Conservation (phyloP, 2,888 invertebrate species). For the Netelia fuscicornis region DNA sequence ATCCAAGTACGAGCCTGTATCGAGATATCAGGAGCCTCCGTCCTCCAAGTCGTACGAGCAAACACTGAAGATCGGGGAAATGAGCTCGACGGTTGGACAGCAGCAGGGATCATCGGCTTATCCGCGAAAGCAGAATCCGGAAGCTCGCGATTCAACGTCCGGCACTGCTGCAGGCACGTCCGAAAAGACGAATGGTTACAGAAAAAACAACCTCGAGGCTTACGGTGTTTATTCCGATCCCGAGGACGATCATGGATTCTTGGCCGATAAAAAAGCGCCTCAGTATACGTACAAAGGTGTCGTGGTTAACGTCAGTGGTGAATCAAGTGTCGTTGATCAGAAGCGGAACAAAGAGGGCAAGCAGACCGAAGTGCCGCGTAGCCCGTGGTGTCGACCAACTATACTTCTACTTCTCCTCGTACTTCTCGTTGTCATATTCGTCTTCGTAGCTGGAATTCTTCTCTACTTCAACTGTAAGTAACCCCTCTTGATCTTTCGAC, state of each 20-base stretch:
- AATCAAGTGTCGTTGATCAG: conserved; percentile 83
- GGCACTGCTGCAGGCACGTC: conserved; percentile 57
- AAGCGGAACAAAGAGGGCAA: conserved; percentile 80
- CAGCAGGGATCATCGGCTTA: conserved; percentile 70
- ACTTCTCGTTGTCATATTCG: conserved; percentile 87
- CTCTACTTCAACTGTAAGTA: conserved; percentile 88
- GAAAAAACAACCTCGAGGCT: conserved; percentile 84
- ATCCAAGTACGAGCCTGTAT: conserved; percentile 78
- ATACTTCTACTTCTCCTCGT: conserved; percentile 87
- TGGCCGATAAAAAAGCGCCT: conserved; percentile 80
- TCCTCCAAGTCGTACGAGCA: conserved; percentile 81
- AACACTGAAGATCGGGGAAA: conserved; percentile 82
- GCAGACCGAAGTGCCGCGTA: conserved; percentile 83
- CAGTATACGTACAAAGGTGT: conserved; percentile 83
- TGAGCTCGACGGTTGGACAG: conserved; percentile 72
- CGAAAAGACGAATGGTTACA: conserved; percentile 83
- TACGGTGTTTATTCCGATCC: conserved; percentile 84
- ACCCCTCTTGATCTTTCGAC: background rate
- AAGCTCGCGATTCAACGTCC: conserved; percentile 65
- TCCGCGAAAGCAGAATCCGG: conserved; percentile 75
- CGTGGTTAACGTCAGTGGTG: conserved; percentile 83
- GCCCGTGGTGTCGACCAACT: conserved; percentile 87
- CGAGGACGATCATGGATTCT: conserved; percentile 83
- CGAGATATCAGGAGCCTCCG: conserved; percentile 77
- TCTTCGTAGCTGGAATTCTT: conserved; percentile 87